Percentiles rank a stretch among this genome's conserved stretches.
Evolutionary conservation across 2,113 vertebrate species (phyloP).

Genomic region (Odontophorus gujanensis): DNA sequence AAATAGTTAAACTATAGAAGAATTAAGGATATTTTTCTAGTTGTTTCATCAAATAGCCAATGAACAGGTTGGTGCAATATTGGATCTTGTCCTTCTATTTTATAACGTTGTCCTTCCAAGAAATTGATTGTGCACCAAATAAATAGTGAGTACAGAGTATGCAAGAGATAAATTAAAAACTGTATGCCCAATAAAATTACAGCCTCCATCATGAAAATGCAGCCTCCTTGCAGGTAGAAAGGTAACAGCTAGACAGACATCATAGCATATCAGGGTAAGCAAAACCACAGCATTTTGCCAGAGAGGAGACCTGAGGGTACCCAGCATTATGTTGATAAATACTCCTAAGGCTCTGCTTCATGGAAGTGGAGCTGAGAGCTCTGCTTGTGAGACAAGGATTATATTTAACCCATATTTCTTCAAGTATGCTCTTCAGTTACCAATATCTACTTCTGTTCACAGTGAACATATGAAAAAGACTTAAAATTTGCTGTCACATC

Average conservation of each 20-base stretch:
- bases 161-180: neutral
- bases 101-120: neutral
- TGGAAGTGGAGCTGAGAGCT: neutral
- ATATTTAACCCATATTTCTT: neutral
- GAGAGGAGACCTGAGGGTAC: neutral
- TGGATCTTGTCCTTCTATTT: neutral
- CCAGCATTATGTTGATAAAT: neutral
- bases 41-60: neutral
- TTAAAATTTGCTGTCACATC: neutral
- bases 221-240: neutral
- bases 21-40: neutral
- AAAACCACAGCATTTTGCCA: neutral
- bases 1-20: neutral
- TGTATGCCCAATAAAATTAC: neutral
- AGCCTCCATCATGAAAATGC: neutral
- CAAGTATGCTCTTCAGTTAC: neutral
- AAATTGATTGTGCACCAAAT: neutral
- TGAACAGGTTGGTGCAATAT: neutral
- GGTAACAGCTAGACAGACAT: neutral
- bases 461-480: neutral
- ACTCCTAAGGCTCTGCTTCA: neutral
- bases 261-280: fast-evolving
- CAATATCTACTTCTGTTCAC: neutral
- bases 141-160: neutral
- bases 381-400: neutral